Evolutionary conservation across 2,113 vertebrate genomes (phyloP), one percentile per base, ranked within the genome.

Genomic region (Cryptotis parvus): DNA sequence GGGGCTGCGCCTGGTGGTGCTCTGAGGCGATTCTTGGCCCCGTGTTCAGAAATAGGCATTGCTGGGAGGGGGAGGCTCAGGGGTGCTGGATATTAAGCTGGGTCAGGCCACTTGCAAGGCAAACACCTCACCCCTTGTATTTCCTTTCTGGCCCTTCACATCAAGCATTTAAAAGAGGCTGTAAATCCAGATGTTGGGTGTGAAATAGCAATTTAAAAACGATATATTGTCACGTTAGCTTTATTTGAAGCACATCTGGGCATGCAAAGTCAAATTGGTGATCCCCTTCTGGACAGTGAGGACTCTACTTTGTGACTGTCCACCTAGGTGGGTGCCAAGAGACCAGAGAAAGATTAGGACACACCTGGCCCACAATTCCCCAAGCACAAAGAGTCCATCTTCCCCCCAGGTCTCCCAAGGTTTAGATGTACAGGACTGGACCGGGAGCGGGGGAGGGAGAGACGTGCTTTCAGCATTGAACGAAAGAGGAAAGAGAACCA

Each of bases 401-500:
- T 58, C 1, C 41, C 43, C 15, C 3, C 22, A 33, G 24, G 1
- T 22, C 66, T 70, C 26, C 16, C n/a, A 4, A 1, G 7, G 29
- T 58, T 91, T 76, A 66, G 29, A 77, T 85, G 73, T 65, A 37
- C n/a, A n/a, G n/a, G n/a, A n/a, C n/a, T 35, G 24, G 16, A 77
- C 86, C 81, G 77, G 26, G 81, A 61, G 15, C 12, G 37, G 1
- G 1, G 41, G 27, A n/a, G 85, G 65, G 29, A 75, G 72, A 37
- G 84, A 43, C 66, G 45, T 33, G 8, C 73, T 45, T 92, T 83
- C 88, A 88, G 81, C 80, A 94, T 55, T 52, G 85, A 93, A 74
- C 76, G 72, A 90, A 91, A 27, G 83, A 94, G 79, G 83, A 77
- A 77, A 85, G 84, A 94, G 85, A 94, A 88, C 65, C 90, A 91